A percentile compares a stretch with the other conserved stretches of the same genome.
Evolutionary conservation across 2,113 vertebrate species (phyloP).

Genomic region (Empidonax traillii): DNA sequence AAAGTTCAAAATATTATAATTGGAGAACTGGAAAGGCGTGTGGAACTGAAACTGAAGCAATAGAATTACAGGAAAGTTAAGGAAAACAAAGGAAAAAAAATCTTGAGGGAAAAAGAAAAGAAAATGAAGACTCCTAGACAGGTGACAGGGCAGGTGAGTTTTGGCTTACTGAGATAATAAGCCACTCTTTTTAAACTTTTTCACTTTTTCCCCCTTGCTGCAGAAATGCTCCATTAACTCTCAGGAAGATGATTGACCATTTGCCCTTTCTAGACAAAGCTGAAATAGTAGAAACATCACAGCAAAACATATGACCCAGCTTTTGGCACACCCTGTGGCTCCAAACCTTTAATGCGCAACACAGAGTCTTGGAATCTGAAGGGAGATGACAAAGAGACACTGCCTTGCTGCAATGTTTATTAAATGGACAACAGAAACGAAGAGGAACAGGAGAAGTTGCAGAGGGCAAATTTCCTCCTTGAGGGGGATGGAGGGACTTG

Average conservation of each 20-base stretch:
- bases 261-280: constrained; percentile 56
- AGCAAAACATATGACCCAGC: constrained; percentile 43
- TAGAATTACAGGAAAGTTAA: not conserved
- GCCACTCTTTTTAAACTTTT: constrained; percentile 24
- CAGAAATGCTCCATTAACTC: constrained; percentile 58
- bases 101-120: not conserved
- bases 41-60: not conserved
- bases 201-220: constrained; percentile 3
- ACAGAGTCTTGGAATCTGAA: not conserved
- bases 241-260: constrained; percentile 50
- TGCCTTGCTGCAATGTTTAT: not conserved
- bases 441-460: not conserved
- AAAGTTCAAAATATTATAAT: constrained; percentile 35
- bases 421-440: not conserved
- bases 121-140: constrained; percentile 2
- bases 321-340: constrained; percentile 48
- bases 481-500: not conserved
- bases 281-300: constrained; percentile 36
- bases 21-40: not conserved
- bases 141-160: not conserved
- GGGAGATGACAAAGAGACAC: not conserved
- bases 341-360: not conserved
- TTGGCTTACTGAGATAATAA: constrained; percentile 19
- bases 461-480: not conserved
- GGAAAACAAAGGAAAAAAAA: not conserved